Evolutionary conservation across 2,888 invertebrate species (phyloP), one percentile per base, ranked within the genome.

Genomic region (Heliconius ismenius): DNA sequence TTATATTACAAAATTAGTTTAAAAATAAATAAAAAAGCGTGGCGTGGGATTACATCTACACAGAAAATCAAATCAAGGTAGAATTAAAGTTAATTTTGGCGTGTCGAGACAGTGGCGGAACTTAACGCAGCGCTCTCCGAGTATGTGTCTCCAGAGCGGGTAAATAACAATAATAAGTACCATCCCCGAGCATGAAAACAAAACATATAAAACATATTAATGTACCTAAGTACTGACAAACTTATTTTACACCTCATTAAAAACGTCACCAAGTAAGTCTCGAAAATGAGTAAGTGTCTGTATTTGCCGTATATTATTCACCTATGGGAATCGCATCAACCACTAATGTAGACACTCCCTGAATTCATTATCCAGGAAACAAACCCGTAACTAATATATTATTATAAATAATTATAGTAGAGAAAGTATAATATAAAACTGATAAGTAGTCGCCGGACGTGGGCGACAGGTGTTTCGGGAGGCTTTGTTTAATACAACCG

Each of bases 391-490:
- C 21, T 39, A 39, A 21, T 49, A 21, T 49, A 21, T 49, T 49
- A 49, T 49, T 49, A 49, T 49, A 2, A 49, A 21, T 49, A 21
- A 49, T 49, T 21, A 21, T 21, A 43, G 6, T 18, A 43, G 1
- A 62, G 4, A 26, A 15, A 4, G 1, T 6, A 26, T 26, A 26
- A 15, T 62, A 62, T 26, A 26, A 62, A 64, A 64, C 2, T 32
- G 9, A 32, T 28, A 32, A 24, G 15, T 39, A 39, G n/a, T 39
- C 39, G 39, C 67, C 39, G 67, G 67, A 67, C 43, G 67, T 39
- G 24, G 43, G 18, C 67, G 67, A 67, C 67, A 67, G 67, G 67
- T 67, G 67, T 43, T 67, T 24, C 15, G 65, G 65, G 10, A n/a
- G 64, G 10, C 65, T 36, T 65, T 65, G 36, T 32, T 32, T 28